phyloP scores from a whole-genome alignment of 1,140 invertebrate species.

The Schlechtendalia chinensis region DNA sequence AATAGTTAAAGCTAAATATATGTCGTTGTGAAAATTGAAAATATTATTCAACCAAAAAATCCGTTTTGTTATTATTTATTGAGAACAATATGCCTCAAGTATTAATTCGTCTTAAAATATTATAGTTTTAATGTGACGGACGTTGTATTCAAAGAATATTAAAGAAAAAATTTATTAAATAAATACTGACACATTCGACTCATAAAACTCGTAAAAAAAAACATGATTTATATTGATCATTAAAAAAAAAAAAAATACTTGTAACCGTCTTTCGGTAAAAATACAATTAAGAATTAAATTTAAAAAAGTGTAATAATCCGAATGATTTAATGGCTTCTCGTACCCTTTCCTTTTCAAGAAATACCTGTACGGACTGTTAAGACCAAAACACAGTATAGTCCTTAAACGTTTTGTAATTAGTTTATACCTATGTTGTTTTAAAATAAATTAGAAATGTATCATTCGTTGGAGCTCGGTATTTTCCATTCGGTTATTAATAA shows the following conservation, averaged over 20 bases:
- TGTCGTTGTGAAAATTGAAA: too few species aligned
- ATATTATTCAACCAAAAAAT: too few species aligned
- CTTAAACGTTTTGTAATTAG: slow-evolving; percentile 5
- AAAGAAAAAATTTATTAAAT: too few species aligned
- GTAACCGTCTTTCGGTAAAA: background rate
- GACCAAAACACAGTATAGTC: background rate
- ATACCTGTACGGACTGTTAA: background rate
- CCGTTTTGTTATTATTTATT: too few species aligned
- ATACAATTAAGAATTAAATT: background rate
- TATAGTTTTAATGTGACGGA: too few species aligned
- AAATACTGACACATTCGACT: too few species aligned
- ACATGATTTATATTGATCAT: background rate
- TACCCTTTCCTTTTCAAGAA: background rate
- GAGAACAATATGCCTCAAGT: too few species aligned
- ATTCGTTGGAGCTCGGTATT: background rate
- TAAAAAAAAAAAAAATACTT: slow-evolving; percentile 3
- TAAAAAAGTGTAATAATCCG: background rate
- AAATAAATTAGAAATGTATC: slow-evolving; percentile 13
- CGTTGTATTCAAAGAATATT: too few species aligned
- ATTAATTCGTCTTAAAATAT: too few species aligned
- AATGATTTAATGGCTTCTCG: background rate
- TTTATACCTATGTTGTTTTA: background rate
- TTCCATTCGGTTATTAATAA: background rate
- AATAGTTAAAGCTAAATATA: too few species aligned
- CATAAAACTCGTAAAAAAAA: background rate